Evolutionary conservation across 2,113 vertebrate species (phyloP).

Genomic region (Hystrix brachyura): DNA sequence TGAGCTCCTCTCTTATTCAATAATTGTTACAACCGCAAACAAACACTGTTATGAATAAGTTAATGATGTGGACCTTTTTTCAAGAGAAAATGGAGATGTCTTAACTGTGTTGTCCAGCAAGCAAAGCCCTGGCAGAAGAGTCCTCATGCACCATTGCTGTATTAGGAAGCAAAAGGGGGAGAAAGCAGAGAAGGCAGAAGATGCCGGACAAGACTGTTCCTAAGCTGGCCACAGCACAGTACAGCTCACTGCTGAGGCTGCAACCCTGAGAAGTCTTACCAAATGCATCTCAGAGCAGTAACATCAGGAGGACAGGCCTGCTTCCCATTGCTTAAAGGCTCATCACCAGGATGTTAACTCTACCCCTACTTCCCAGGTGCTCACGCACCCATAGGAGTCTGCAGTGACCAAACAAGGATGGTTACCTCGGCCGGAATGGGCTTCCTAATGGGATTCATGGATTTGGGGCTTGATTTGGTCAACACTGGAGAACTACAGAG

Average conservation of each 20-base stretch:
- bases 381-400: not conserved
- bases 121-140: not conserved
- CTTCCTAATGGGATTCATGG: not conserved
- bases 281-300: not conserved
- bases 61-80: no score
- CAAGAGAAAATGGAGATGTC: not conserved
- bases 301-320: not conserved
- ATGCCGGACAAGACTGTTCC: rapidly evolving
- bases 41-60: not conserved
- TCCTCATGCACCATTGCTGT: not conserved
- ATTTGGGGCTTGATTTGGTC: not conserved
- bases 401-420: not conserved
- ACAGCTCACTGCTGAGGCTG: not conserved
- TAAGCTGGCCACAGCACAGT: not conserved
- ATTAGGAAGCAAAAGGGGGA: not conserved
- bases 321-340: not conserved
- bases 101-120: not conserved
- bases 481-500: not conserved
- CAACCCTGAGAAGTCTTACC: not conserved
- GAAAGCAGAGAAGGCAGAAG: not conserved
- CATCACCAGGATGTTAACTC: not conserved
- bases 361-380: not conserved
- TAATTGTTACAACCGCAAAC: not conserved
- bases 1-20: not conserved
- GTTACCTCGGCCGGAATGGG: not conserved